Base-by-base conservation (phyloP, 2,888 invertebrate genomes). In the Tortrix viridana region DNA sequence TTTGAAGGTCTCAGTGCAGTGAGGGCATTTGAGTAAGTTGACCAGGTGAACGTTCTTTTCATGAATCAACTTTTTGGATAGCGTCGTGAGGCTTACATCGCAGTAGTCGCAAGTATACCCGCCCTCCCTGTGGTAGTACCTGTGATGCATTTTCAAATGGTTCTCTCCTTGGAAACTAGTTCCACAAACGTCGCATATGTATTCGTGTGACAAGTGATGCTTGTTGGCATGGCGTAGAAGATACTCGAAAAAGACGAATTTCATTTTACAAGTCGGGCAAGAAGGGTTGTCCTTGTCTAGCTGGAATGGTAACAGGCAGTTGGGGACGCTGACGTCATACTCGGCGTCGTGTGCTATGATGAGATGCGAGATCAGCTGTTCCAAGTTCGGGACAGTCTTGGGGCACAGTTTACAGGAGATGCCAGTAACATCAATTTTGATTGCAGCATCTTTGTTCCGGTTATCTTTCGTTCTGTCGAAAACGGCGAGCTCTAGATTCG, bases 151-250 rank as follows among this genome's bases (percentile, higher is more conserved):
- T 71, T 86, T 86, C 66, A 92, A 73, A 68, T 91, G 90, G 38
- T 89, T 90, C 65, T 92, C 91, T 0, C 91, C 91, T 75, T 91
- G 92, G 61, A 92, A 92, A 59, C 91, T 91, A 0, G 88, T 88
- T 0, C 91, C 91, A 32, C 92, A 92, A 0, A 91, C 86, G 37
- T 92, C 91, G 43, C 92, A 92, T 3, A 90, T 90, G 43, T 89
- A 92, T 47, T 89, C 88, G n/a, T 92, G 92, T 0, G 85, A 82
- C 0, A 92, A 69, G 62, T 92, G 91, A 20, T 89, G 77, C 61
- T 91, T 92, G 59, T 92, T 92, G 0, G 91, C 89, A 59, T 92
- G 92, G 0, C 91, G 75, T 0, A 92, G 71, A 0, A 92, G 66
- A 59, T 89, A 90, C 67, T 91, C 91, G 56, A 92, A 92, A 75